Evolutionary conservation across 2,113 vertebrate genomes (phyloP).

Genomic region (Calidris pygmaea): DNA sequence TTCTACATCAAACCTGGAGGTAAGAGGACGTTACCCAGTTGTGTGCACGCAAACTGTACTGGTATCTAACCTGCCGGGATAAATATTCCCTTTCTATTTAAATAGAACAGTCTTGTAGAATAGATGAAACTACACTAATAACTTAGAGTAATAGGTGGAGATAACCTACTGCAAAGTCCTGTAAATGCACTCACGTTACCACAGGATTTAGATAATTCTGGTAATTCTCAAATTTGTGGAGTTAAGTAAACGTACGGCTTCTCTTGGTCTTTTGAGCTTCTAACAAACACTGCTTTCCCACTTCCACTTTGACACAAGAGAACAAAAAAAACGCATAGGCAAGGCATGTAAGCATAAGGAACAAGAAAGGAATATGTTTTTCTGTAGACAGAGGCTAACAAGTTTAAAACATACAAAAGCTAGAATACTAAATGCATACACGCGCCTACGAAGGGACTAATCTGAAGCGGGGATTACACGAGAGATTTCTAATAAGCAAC

Average conservation of each 20-base stretch:
- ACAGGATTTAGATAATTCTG: neutral
- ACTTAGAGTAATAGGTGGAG: neutral
- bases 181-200: neutral
- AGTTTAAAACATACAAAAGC: neutral
- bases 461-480: neutral
- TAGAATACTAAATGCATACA: neutral
- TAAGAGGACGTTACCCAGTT: slow-evolving; percentile 70
- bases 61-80: neutral
- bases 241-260: neutral
- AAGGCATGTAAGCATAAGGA: neutral
- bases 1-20: slow-evolving; percentile 88
- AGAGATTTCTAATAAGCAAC: neutral
- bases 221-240: neutral
- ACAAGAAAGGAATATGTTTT: neutral
- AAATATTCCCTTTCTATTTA: neutral
- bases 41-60: neutral
- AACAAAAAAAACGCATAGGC: neutral
- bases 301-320: neutral
- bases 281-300: neutral
- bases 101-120: neutral
- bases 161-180: neutral
- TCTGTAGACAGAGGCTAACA: neutral
- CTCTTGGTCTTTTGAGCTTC: neutral
- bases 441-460: neutral
- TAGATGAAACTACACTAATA: neutral